phyloP scores from a whole-genome alignment of 2,113 vertebrate genomes.

The Carettochelys insculpta region DNA sequence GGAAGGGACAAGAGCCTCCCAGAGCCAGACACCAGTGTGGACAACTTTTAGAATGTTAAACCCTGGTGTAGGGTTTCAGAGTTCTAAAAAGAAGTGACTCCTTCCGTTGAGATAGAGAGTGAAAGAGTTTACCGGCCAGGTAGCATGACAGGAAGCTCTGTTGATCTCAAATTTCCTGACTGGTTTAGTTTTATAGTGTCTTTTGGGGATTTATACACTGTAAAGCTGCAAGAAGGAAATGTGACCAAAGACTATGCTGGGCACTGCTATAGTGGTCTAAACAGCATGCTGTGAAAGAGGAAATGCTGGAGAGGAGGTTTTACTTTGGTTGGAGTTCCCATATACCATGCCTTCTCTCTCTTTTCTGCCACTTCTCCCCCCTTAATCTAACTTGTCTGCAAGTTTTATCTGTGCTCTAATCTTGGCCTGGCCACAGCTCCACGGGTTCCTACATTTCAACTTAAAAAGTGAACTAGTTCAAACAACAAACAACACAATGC shows the following conservation, averaged over 20 bases:
- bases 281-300: not conserved
- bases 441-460: not conserved
- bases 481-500: not conserved
- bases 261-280: not conserved
- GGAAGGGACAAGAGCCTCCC: not conserved
- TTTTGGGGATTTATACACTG: not conserved
- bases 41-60: not conserved
- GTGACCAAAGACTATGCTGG: not conserved
- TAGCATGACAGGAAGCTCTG: not conserved
- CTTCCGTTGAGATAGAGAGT: not conserved
- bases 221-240: not conserved
- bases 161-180: not conserved
- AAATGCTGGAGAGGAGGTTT: not conserved
- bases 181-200: not conserved
- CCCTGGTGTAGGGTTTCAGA: not conserved
- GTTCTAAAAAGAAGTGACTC: not conserved
- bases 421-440: not conserved
- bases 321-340: not conserved
- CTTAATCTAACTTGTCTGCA: not conserved
- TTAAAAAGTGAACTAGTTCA: not conserved
- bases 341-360: not conserved
- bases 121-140: not conserved
- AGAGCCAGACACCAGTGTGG: not conserved
- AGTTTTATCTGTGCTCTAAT: not conserved
- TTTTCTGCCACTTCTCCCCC: not conserved